Percentiles rank a stretch among this genome's conserved stretches.
Evolutionary conservation across 2,888 invertebrate genomes (phyloP).

Genomic region (Stratiomys singularior): DNA sequence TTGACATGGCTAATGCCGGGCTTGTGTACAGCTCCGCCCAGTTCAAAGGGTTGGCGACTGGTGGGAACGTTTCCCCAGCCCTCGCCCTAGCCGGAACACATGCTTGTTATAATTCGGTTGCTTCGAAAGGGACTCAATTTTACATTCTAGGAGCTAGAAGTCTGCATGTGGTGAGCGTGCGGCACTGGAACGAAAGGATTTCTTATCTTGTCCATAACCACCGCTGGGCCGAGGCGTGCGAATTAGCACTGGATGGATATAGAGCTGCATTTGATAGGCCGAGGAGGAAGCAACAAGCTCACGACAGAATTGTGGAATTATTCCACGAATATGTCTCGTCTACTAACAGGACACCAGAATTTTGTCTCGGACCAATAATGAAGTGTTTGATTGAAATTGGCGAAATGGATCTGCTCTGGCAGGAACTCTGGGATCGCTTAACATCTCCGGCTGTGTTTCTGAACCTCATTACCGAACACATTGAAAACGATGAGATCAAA

Average conservation of each 20-base stretch:
- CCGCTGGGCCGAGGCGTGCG: constrained; percentile 70
- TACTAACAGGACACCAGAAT: constrained; percentile 63
- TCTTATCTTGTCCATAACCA: constrained; percentile 71
- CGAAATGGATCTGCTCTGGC: constrained; percentile 69
- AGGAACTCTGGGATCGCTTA: constrained; percentile 72
- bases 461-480: constrained; percentile 76
- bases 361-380: constrained; percentile 63
- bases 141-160: constrained; percentile 76
- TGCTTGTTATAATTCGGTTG: constrained; percentile 78
- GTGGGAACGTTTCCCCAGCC: constrained; percentile 85
- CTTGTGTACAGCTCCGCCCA: constrained; percentile 87
- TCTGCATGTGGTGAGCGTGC: constrained; percentile 70
- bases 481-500: constrained; percentile 72
- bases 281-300: constrained; percentile 63
- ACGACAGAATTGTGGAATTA: constrained; percentile 65
- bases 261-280: constrained; percentile 62
- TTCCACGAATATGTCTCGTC: constrained; percentile 66
- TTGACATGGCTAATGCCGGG: constrained; percentile 83
- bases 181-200: constrained; percentile 76
- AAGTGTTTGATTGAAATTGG: constrained; percentile 63
- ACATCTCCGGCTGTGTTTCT: constrained; percentile 71
- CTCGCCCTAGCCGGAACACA: constrained; percentile 70
- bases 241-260: constrained; percentile 68
- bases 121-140: constrained; percentile 74
- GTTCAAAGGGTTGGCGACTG: constrained; percentile 91